Conservation (phyloP, 2,113 vertebrate species). For the Daubentonia madagascariensis region DNA sequence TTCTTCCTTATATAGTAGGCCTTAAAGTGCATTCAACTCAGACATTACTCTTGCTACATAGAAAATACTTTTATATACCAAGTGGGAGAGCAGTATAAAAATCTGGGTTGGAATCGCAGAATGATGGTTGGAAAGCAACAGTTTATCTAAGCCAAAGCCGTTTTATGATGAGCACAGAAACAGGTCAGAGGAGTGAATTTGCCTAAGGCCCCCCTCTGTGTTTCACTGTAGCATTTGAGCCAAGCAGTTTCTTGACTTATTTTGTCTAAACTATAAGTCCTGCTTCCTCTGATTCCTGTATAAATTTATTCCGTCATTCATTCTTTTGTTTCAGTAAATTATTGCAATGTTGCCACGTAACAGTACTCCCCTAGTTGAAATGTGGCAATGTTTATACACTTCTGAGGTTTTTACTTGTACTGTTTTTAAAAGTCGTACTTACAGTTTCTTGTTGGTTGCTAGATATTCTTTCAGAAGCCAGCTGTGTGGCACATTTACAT, state of each 20-base stretch:
- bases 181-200: rapidly evolving
- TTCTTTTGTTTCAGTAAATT: neutral
- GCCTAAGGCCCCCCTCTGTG: rapidly evolving
- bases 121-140: neutral
- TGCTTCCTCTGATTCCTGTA: rapidly evolving
- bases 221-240: rapidly evolving
- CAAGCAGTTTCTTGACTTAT: rapidly evolving
- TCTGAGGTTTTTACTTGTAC: neutral
- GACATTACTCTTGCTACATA: neutral
- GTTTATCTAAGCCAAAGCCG: rapidly evolving
- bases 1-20: neutral
- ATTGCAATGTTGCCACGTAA: rapidly evolving
- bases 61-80: neutral
- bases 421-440: neutral
- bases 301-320: rapidly evolving
- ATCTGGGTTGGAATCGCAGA: neutral
- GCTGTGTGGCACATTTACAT: rapidly evolving
- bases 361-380: rapidly evolving
- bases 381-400: rapidly evolving
- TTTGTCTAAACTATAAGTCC: neutral
- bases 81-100: neutral
- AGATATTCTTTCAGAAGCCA: neutral
- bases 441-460: neutral
- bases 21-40: neutral
- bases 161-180: neutral